A percentile compares a stretch with the other conserved stretches of the same genome.
Evolutionary conservation across 2,888 invertebrate genomes (phyloP).

Genomic region (Serrognathus titanus): DNA sequence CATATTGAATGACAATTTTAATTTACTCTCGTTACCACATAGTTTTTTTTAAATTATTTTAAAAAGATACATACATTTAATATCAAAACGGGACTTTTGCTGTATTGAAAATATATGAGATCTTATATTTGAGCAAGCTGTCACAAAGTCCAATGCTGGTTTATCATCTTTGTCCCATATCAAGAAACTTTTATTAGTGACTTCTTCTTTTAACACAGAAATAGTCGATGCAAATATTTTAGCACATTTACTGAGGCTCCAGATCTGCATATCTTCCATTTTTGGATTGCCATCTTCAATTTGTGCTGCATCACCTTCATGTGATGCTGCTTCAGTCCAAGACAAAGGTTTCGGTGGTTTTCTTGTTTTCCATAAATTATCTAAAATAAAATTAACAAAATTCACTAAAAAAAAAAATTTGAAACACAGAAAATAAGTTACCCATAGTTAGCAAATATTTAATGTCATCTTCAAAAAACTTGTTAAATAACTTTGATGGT

Average conservation of each 20-base stretch:
- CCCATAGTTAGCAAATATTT: slow-evolving; percentile 88
- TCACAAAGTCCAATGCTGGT: slow-evolving; percentile 92
- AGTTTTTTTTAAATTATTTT: not conserved
- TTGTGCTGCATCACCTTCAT: slow-evolving; percentile 27
- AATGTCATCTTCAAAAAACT: slow-evolving; percentile 93
- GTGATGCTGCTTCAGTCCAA: slow-evolving; percentile 55
- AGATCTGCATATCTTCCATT: slow-evolving; percentile 53
- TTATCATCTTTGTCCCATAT: slow-evolving; percentile 99
- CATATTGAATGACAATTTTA: not conserved
- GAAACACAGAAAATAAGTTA: slow-evolving; percentile 21
- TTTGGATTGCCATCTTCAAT: slow-evolving; percentile 24
- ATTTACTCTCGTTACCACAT: not conserved
- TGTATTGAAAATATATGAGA: slow-evolving; percentile 86
- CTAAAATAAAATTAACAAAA: slow-evolving; percentile 24
- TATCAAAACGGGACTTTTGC: slow-evolving; percentile 84
- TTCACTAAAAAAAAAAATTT: not conserved
- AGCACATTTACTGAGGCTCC: slow-evolving; percentile 48
- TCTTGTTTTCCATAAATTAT: slow-evolving; percentile 91
- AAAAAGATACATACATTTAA: slow-evolving; percentile 69
- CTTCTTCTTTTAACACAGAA: slow-evolving; percentile 58
- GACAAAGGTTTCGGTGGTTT: slow-evolving; percentile 77
- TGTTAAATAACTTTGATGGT: slow-evolving; percentile 80
- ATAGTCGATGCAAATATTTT: slow-evolving; percentile 69
- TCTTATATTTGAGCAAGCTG: slow-evolving; percentile 90
- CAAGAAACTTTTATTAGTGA: slow-evolving; percentile 65